Evolutionary conservation across 2,797 vertebrate species (phyloP).

Genomic region (Apogon talboti): DNA sequence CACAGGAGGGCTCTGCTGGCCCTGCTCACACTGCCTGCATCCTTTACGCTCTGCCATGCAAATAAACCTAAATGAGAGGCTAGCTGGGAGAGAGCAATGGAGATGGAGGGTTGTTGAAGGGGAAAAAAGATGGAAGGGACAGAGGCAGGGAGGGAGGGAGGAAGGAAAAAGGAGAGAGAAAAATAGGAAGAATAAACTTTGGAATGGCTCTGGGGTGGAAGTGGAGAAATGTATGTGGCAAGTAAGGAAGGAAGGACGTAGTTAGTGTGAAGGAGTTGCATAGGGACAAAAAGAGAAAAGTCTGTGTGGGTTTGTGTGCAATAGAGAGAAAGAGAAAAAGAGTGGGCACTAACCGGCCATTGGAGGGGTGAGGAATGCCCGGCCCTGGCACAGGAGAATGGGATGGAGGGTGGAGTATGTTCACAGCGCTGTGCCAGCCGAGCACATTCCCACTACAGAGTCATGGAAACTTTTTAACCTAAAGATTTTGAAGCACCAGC

Average conservation of each 20-base stretch:
- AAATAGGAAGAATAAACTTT: slow-evolving; percentile 42
- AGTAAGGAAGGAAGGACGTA: slow-evolving; percentile 55
- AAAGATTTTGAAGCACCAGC: slow-evolving; percentile 54
- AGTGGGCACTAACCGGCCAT: slow-evolving; percentile 63
- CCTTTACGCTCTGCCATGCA: slow-evolving; percentile 74
- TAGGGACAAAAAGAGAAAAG: slow-evolving; percentile 42
- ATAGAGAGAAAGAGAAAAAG: slow-evolving; percentile 42
- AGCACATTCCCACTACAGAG: slow-evolving; percentile 73
- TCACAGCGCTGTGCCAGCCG: slow-evolving; percentile 71
- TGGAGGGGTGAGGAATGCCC: slow-evolving; percentile 79
- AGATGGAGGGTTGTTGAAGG: slow-evolving; percentile 45
- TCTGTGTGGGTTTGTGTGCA: slow-evolving; percentile 51
- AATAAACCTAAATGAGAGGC: slow-evolving; percentile 69
- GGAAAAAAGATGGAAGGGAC: slow-evolving; percentile 28
- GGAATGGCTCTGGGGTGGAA: slow-evolving; percentile 29
- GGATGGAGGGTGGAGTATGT: slow-evolving; percentile 74
- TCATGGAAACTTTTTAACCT: slow-evolving; percentile 74
- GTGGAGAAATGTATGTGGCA: slow-evolving; percentile 57
- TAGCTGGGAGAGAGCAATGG: slow-evolving; percentile 46
- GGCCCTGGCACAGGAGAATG: slow-evolving; percentile 72
- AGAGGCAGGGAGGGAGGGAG: slow-evolving; percentile 21
- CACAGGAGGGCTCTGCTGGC: slow-evolving; percentile 76
- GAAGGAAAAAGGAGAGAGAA: slow-evolving; percentile 24
- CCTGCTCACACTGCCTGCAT: slow-evolving; percentile 66
- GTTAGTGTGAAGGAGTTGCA: slow-evolving; percentile 57